Base-by-base conservation (phyloP, 2,888 invertebrate genomes). In the Acleris literana region DNA sequence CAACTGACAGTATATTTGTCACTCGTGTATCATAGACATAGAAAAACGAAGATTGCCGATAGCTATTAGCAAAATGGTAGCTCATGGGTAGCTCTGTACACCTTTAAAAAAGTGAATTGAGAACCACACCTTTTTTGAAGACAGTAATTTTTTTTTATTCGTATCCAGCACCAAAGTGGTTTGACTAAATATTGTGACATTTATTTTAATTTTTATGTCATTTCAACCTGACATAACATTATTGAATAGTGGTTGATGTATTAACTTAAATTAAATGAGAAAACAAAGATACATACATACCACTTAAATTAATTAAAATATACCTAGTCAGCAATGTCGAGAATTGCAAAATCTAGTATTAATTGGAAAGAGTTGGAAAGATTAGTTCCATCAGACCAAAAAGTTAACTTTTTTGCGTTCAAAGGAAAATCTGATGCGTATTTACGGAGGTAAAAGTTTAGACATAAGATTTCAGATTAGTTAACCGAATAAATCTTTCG, bases 351-450 rank as follows among this genome's bases (percentile, higher is more conserved):
- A 70, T 74, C 78, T n/a, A 39, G 77, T 3, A 81, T 90, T 44
- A 84, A 89, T 64, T 92, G 92, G 91, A 59, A 39, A 9, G 86
- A 87, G 64, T 65, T 92, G 3, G 82, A 84, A 56, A 84, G 86
- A 71, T 74, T 76, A 57, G 86, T 89, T 1, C 84, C 89, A 5
- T 75, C 75, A 1, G 81, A 89, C 0, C 83, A 92, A 69, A 84
- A 71, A 69, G 71, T 64, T 0, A 75, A 86, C 18, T 92, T 80
- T 70, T 74, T 82, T 20, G 83, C 83, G 5, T 91, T 92, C 65
- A 91, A 86, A 70, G 86, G 76, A 6, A 92, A 89, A 74, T 76
- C 87, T 1, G 88, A 89, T 33, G 73, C 51, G 2, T 92, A 92
- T 74, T 77, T 84, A 18, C 80, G 85, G 53, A 78, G 84, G 91